These are phyloP conservation scores for Acrossocheilus wenchowensis DNA, from an alignment of 2,797 vertebrate genomes.

Conservation along the genomic window DNA sequence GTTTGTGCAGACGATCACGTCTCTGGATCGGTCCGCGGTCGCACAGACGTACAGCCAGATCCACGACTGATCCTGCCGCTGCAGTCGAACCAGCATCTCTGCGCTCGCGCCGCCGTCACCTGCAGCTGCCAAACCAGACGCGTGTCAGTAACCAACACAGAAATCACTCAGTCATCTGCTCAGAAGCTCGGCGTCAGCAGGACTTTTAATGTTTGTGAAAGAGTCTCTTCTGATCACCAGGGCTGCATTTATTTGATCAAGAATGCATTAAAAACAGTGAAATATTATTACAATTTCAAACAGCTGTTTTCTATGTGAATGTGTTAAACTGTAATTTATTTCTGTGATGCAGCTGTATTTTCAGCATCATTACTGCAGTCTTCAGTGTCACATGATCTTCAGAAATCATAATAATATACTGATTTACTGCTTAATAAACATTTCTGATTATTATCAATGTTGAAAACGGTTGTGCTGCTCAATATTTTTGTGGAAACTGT, in stretches of 20 bases:
- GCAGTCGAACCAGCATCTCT: conserved; percentile 77
- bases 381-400: background rate
- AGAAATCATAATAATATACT: background rate
- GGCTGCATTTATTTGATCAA: background rate
- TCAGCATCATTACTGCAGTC: background rate
- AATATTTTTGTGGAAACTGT: background rate
- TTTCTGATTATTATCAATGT: background rate
- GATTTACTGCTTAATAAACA: background rate
- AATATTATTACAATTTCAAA: background rate
- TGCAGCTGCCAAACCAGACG: conserved; percentile 66
- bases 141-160: background rate
- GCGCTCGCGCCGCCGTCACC: conserved; percentile 58
- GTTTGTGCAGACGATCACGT: conserved; percentile 76
- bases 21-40: conserved; percentile 58
- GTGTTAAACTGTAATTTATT: too few species aligned
- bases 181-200: background rate
- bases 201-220: background rate
- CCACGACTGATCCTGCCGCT: conserved; percentile 78
- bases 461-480: background rate
- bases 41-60: conserved; percentile 73
- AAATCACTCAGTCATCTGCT: background rate
- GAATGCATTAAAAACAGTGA: background rate
- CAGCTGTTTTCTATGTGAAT: background rate
- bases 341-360: background rate
- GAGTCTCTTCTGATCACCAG: background rate